Evolutionary conservation across 2,888 invertebrate species (phyloP).

Genomic region (Uloborus plumipes): DNA sequence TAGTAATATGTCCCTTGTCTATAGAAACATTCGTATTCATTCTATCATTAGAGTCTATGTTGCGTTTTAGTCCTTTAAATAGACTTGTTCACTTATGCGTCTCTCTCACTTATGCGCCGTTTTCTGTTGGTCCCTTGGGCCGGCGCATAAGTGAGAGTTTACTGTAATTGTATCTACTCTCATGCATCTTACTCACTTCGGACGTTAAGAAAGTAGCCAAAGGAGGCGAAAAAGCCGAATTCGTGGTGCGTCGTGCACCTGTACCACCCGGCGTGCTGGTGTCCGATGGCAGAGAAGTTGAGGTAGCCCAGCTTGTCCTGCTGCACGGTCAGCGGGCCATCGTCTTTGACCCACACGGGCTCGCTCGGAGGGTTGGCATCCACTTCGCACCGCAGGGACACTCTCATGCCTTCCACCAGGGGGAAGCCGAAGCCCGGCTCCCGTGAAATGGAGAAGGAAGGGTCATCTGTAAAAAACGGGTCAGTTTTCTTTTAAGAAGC

Average conservation of each 20-base stretch:
- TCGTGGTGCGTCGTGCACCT: conserved; percentile 87
- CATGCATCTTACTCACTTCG: conserved; percentile 79
- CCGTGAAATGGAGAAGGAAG: conserved; percentile 91
- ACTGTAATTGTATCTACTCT: too few relatives aligned
- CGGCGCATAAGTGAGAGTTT: too few relatives aligned
- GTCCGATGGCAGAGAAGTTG: conserved; percentile 84
- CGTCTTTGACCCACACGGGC: conserved; percentile 83
- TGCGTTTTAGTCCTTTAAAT: too few relatives aligned
- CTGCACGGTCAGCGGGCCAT: conserved; percentile 38
- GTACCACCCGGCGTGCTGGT: conserved; percentile 92
- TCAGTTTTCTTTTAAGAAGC: too few relatives aligned
- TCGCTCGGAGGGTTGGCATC: conserved; percentile 91
- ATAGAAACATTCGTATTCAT: too few relatives aligned
- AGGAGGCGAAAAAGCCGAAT: conserved; percentile 86
- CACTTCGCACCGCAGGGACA: conserved; percentile 91
- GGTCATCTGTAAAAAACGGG: conserved; percentile 79
- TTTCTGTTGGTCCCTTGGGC: too few relatives aligned
- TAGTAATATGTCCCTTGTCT: too few relatives aligned
- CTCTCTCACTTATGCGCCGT: too few relatives aligned
- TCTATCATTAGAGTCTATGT: too few relatives aligned
- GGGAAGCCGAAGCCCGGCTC: conserved; percentile 94
- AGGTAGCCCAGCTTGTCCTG: conserved; percentile 77
- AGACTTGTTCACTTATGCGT: too few relatives aligned
- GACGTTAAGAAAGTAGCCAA: conserved; percentile 91
- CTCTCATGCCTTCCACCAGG: conserved; percentile 87